phyloP scores from a whole-genome alignment of 1,140 invertebrate species.

The Diorhabda carinulata region DNA sequence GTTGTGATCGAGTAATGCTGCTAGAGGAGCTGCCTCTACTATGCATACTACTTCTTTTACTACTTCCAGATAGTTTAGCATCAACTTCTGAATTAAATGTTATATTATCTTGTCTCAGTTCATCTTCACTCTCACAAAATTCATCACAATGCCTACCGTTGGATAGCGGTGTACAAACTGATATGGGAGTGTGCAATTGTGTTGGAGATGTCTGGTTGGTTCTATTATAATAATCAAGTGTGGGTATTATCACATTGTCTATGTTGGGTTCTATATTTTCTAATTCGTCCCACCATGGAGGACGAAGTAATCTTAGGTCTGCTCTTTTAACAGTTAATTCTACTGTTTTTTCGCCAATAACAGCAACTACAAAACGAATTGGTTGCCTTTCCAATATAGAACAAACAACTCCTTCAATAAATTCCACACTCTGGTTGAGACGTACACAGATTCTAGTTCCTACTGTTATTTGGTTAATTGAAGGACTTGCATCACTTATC shows the following conservation, averaged over 20 bases:
- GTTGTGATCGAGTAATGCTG: constrained; percentile 80
- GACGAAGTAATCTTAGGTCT: constrained; percentile 82
- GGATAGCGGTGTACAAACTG: constrained; percentile 50
- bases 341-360: constrained; percentile 52
- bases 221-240: constrained; percentile 41
- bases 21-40: constrained; percentile 84
- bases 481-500: constrained; percentile 89
- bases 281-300: constrained; percentile 93
- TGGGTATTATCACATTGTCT: constrained; percentile 12
- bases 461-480: constrained; percentile 64
- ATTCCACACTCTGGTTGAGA: constrained; percentile 57
- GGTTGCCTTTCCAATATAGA: constrained; percentile 64
- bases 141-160: constrained; percentile 74
- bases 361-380: constrained; percentile 74
- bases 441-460: constrained; percentile 53
- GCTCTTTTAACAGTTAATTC: constrained; percentile 67
- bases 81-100: constrained; percentile 69
- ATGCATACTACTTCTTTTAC: constrained; percentile 85
- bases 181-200: constrained; percentile 50
- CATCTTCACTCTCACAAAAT: constrained; percentile 84
- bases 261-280: constrained; percentile 59
- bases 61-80: constrained; percentile 62
- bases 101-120: constrained; percentile 81
- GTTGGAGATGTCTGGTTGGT: constrained; percentile 53
- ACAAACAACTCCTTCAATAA: constrained; percentile 79